Evolutionary conservation across 2,797 vertebrate genomes (phyloP).

Genomic region (Lithobates sylvaticus): DNA sequence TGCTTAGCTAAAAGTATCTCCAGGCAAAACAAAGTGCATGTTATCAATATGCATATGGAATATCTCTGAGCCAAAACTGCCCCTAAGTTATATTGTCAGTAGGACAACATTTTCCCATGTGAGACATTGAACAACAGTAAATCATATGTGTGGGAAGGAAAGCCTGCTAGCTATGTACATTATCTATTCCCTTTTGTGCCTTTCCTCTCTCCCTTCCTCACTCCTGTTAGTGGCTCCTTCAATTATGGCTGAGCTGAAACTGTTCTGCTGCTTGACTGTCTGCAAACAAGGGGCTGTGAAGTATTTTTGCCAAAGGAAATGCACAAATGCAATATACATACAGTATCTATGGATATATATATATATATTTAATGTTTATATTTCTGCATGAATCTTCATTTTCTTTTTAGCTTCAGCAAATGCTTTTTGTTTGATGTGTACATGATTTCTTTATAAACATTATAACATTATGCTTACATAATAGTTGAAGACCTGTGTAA

Average conservation of each 20-base stretch:
- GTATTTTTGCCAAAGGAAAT: neutral
- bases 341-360: neutral
- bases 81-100: conserved; percentile 81
- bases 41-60: conserved; percentile 84
- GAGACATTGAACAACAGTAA: conserved; percentile 79
- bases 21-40: conserved; percentile 79
- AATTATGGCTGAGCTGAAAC: conserved; percentile 69
- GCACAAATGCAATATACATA: neutral
- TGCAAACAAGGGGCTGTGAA: conserved; percentile 3
- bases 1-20: conserved; percentile 81
- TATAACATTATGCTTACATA: neutral
- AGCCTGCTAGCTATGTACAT: conserved; percentile 78
- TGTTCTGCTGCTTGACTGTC: conserved; percentile 4
- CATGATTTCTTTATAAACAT: too few relatives aligned
- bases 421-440: neutral
- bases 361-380: neutral
- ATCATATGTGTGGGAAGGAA: conserved; percentile 83
- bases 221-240: conserved; percentile 81
- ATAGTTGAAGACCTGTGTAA: too few relatives aligned
- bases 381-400: neutral
- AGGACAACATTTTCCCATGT: conserved; percentile 82
- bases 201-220: conserved; percentile 67
- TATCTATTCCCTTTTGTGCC: conserved; percentile 79
- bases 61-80: conserved; percentile 82
- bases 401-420: neutral